Base-by-base conservation (phyloP, 2,888 invertebrate species). In the Rhingia campestris region DNA sequence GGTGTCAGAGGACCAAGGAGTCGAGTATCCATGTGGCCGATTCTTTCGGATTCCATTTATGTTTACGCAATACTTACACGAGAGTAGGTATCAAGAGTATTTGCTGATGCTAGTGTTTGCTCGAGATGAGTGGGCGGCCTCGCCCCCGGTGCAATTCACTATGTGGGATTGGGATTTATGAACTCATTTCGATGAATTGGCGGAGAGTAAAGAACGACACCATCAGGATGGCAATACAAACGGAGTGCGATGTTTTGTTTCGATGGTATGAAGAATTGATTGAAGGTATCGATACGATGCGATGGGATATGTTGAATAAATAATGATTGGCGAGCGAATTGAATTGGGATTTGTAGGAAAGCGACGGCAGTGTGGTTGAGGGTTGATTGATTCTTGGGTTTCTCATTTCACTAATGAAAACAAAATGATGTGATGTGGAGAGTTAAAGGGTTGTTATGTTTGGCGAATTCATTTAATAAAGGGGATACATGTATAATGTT, bases 241-340 rank as follows among this genome's bases (percentile, higher is more conserved):
- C 39, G 22, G 59, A 51, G 63, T 66, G 64, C 22, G 64, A 70
- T 74, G 69, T 54, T 84, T 75, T 84, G 70, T 70, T 84, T 59
- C 54, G 69, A 80, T 66, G 66, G 66, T 14, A 49, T 58, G 30
- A 45, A 39, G 53, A 77, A 69, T 70, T 84, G 82, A 84, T 79
- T 79, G 79, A 79, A 84, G 69, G 66, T 79, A 79, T 84, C 73
- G 79, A 79, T 79, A 35, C 53, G 58, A 49, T 67, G 58, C 70
- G 47, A 66, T 45, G 70, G 74, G 69, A 84, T 70, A 56, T 75
- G 43, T 37, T 84, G 74, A 80, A 84, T 84, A 84, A 84, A 74
- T 84, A 84, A 84, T 67, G 84, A 69, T 43, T 67, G 73, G 64
- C 66, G 54, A 80, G 49, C 80, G 74, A 80, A 84, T 84, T 84